Percentiles rank a stretch among this genome's conserved stretches.
Evolutionary conservation across 2,888 invertebrate genomes (phyloP).

Genomic region (Drosophila demipolita): DNA sequence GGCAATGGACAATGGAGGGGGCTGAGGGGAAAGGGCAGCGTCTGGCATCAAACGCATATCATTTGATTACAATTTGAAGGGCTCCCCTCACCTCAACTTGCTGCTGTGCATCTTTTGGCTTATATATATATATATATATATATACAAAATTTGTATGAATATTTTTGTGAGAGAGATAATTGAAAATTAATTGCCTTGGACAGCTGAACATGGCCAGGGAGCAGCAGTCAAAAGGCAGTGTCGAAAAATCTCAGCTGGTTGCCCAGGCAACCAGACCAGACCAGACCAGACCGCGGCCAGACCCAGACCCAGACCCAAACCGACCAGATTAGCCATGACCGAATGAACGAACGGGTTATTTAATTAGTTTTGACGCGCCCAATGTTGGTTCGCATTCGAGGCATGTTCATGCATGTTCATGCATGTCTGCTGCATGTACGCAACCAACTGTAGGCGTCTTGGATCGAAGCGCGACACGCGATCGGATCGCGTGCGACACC

Average conservation of each 20-base stretch:
- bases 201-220: conserved; percentile 64
- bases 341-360: conserved; percentile 68
- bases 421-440: conserved; percentile 9
- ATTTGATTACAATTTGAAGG: conserved; percentile 56
- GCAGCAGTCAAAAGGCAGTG: conserved; percentile 15
- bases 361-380: conserved; percentile 76
- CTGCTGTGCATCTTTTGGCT: conserved; percentile 15
- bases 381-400: conserved; percentile 28
- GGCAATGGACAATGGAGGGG: neutral
- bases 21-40: neutral
- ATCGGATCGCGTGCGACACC: conserved; percentile 37
- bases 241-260: conserved; percentile 7
- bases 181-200: conserved; percentile 79
- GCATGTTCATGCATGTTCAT: conserved; percentile 12
- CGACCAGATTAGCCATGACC: conserved; percentile 23
- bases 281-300: conserved; percentile 4
- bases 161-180: conserved; percentile 54
- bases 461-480: conserved; percentile 42
- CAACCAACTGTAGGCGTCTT: conserved; percentile 26
- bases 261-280: conserved; percentile 11
- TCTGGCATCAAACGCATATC: conserved; percentile 26
- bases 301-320: conserved; percentile 1
- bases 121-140: conserved; percentile 44
- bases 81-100: neutral
- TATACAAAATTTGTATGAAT: conserved; percentile 15